Base-by-base conservation (phyloP, 2,797 vertebrate species). In the Antennarius maculatus region DNA sequence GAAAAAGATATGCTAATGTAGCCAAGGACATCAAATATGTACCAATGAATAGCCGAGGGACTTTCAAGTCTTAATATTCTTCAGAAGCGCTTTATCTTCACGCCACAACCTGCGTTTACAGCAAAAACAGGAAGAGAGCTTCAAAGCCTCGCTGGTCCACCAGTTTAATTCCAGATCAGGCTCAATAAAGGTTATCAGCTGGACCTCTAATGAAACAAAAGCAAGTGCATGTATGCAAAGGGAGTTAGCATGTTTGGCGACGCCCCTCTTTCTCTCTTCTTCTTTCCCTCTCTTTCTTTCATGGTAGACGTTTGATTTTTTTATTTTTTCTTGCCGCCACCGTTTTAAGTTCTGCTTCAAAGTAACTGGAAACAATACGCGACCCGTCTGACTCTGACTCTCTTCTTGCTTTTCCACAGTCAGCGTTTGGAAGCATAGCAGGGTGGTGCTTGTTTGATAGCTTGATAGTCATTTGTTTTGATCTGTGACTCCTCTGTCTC, bases 1-100 rank as follows among this genome's bases (percentile, higher is more conserved):
- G 94, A 96, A 96, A 95, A 89, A 91, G 93, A 95, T 95, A 97
- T 97, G 96, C 95, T 96, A 97, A 98, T 98, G 96, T 95, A 82
- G 88, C 94, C 90, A 94, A 93, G 93, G 94, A 96, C 96, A 97
- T 97, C 95, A 97, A 96, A 97, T 96, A 94, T 94, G 94, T 94
- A 94, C 93, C 95, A 95, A 94, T 95, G 95, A 96, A 96, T 94
- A 96, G 95, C 96, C 95, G 94, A 93, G 94, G 93, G 95, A 95
- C 95, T 96, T 96, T 96, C 93, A 96, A 95, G 95, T 94, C 94
- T 94, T 95, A 95, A 95, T 95, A 96, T 94, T 93, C 94, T 89
- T 97, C 91, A 95, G 95, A 97, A 96, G 94, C 93, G 92, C 94
- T 97, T 96, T 96, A 98, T 97, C 96, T 96, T 92, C 82, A 87